Base-by-base conservation (phyloP, 2,797 vertebrate genomes). In the Astyanax mexicanus region DNA sequence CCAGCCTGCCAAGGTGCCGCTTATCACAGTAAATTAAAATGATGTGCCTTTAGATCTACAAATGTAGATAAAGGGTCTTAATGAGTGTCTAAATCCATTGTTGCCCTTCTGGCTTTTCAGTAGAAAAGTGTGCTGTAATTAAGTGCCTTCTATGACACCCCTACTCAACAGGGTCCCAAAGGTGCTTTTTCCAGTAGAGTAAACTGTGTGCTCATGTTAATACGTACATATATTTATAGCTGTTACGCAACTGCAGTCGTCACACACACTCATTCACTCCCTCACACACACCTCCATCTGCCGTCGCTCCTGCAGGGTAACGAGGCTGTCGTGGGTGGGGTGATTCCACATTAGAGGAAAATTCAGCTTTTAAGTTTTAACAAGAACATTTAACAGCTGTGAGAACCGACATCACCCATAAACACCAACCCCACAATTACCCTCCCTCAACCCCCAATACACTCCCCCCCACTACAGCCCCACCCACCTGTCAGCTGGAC, bases 191-290 rank as follows among this genome's bases (percentile, higher is more conserved):
- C n/a, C n/a, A n/a, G n/a, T n/a, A n/a, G n/a, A n/a, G n/a, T 62
- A 1, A 15, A 23, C 64, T 42, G 23, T 29, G 12, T 3, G 42
- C 21, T 32, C 40, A 29, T 54, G 29, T 60, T 64, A 45, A 47
- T n/a, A n/a, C n/a, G n/a, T 74, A 27, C 42, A 21, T 60, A 70
- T 66, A 70, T 68, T 75, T 67, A 71, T 58, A 71, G 72, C 58
- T 66, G 23, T 77, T 70, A 77, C 57, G 72, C 75, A 81, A 80
- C 72, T 80, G 47, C 75, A 61, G 2, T 19, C 61, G 15, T 58
- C 74, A 82, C 58, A 55, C 47, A 66, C 45, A 64, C 38, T 54
- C 79, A 74, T 47, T 72, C 40, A 19, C 42, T 42, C 62, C 67
- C 40, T 72, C 67, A 29, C 61, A 27, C 44, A 78, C 61, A 25